phyloP scores from a whole-genome alignment of 2,797 vertebrate species.

The Myotis myotis region DNA sequence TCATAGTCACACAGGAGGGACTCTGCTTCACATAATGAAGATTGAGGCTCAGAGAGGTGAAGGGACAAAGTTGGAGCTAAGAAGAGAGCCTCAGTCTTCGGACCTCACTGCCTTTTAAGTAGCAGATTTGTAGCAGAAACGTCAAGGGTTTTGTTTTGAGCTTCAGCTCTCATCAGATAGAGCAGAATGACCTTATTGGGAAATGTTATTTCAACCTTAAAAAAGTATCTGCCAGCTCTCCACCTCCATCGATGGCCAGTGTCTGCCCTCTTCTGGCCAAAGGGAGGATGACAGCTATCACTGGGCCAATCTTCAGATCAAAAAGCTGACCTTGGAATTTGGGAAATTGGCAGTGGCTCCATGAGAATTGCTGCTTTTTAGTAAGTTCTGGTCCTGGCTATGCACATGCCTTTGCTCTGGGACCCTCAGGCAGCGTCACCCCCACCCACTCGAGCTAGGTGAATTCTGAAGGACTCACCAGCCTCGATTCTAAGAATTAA shows the following conservation, averaged over 20 bases:
- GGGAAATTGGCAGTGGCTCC: not conserved
- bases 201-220: not conserved
- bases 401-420: not conserved
- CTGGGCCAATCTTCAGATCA: not conserved
- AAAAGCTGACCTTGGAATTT: not conserved
- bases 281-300: not conserved
- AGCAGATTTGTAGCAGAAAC: not conserved
- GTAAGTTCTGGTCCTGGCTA: not conserved
- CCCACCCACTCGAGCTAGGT: not conserved
- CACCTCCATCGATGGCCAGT: not conserved
- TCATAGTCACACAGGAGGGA: not conserved
- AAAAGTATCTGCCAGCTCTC: not conserved
- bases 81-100: not conserved
- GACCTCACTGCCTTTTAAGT: not conserved
- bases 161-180: not conserved
- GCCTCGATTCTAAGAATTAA: not conserved
- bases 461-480: not conserved
- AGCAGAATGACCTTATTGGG: slow-evolving; percentile 12
- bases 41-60: not conserved
- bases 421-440: not conserved
- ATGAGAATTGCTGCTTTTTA: not conserved
- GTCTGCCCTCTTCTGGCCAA: slow-evolving; percentile 55
- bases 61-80: not conserved
- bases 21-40: not conserved
- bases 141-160: not conserved